Percentiles rank a stretch among this genome's conserved stretches.
Evolutionary conservation across 2,113 vertebrate genomes (phyloP).

Genomic region (Leucopternis melanops): DNA sequence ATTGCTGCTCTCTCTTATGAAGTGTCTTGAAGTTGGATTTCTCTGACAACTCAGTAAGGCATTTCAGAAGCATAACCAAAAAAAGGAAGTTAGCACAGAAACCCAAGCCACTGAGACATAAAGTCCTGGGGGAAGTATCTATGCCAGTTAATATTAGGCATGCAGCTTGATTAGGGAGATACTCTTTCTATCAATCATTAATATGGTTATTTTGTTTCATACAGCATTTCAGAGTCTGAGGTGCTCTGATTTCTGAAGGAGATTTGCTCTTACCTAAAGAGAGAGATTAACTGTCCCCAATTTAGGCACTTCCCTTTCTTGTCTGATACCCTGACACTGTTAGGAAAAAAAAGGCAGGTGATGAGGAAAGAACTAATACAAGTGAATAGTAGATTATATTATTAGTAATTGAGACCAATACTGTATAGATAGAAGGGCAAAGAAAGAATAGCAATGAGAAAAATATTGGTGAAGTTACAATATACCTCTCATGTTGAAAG

Average conservation of each 20-base stretch:
- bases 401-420: neutral
- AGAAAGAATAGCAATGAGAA: neutral
- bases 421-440: neutral
- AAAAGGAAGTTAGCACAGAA: neutral
- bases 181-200: neutral
- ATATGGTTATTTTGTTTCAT: neutral
- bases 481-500: neutral
- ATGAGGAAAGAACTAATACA: neutral
- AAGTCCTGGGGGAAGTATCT: neutral
- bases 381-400: neutral
- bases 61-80: neutral
- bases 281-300: neutral
- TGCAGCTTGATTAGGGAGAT: neutral
- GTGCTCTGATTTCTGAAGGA: neutral
- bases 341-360: neutral
- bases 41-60: neutral
- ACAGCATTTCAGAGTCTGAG: neutral
- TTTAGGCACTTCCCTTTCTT: neutral
- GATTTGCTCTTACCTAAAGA: neutral
- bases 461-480: neutral
- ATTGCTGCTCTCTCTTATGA: neutral
- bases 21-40: neutral
- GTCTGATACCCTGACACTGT: neutral
- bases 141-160: neutral
- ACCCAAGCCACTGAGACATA: neutral